phyloP scores from a whole-genome alignment of 2,888 invertebrate genomes.

The Drosophila niveifrons region DNA sequence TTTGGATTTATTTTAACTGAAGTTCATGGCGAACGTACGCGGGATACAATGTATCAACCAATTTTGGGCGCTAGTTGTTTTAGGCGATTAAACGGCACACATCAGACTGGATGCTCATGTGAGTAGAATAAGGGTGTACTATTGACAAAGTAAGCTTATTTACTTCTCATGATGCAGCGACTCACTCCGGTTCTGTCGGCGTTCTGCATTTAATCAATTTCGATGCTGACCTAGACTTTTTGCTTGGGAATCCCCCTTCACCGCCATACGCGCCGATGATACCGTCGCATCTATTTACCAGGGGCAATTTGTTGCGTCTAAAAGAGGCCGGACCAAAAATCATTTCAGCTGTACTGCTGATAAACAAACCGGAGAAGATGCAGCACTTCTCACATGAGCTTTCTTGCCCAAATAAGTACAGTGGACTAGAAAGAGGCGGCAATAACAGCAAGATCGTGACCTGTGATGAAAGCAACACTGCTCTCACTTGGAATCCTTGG shows the following conservation, averaged over 20 bases:
- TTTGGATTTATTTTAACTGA: conserved; percentile 1
- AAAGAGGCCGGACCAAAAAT: conserved; percentile 86
- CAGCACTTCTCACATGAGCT: conserved; percentile 88
- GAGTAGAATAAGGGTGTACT: conserved; percentile 85
- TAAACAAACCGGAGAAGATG: conserved; percentile 80
- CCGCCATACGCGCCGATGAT: conserved; percentile 93
- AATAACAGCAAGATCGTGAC: conserved; percentile 83
- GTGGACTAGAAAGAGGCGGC: conserved; percentile 84
- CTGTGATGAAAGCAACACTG: conserved; percentile 85
- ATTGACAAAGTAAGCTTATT: background rate
- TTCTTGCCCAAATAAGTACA: conserved; percentile 93
- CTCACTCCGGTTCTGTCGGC: conserved; percentile 92
- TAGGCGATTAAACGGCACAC: conserved; percentile 96
- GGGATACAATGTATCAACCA: conserved; percentile 92
- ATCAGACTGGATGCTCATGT: conserved; percentile 98
- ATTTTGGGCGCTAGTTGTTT: conserved; percentile 93
- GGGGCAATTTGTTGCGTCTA: conserved; percentile 86
- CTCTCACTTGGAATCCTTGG: conserved; percentile 90
- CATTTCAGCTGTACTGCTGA: conserved; percentile 89
- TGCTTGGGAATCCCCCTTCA: conserved; percentile 90
- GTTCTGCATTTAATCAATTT: conserved; percentile 91
- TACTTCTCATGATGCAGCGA: conserved; percentile 65
- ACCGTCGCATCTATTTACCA: conserved; percentile 88
- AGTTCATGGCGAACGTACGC: conserved; percentile 86
- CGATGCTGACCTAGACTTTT: conserved; percentile 90